Evolutionary conservation across 2,797 vertebrate genomes (phyloP).

Genomic region (Valencia hispanica): DNA sequence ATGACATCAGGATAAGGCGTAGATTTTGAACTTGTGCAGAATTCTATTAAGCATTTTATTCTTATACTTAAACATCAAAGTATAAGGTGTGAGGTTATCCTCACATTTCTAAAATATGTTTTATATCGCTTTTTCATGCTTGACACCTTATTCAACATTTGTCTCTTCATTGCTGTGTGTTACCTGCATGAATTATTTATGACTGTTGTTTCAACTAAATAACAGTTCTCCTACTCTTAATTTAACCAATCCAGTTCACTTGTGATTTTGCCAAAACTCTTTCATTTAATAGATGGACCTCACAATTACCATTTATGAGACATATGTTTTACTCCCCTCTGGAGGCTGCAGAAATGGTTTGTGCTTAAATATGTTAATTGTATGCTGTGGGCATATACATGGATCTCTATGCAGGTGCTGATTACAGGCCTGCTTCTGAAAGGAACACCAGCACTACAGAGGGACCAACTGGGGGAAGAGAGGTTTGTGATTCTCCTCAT

Average conservation of each 20-base stretch:
- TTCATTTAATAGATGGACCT: neutral
- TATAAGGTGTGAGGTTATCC: no score
- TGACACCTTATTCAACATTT: slow-evolving; percentile 1
- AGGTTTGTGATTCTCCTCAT: slow-evolving; percentile 22
- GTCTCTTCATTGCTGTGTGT: neutral
- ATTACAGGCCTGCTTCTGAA: neutral
- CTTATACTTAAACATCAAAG: no score
- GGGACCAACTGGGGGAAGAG: neutral
- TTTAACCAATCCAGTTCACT: neutral
- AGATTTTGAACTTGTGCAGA: neutral
- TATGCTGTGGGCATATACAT: neutral
- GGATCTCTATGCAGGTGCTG: neutral
- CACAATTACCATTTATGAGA: slow-evolving; percentile 5
- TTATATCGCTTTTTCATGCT: neutral
- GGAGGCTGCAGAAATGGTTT: neutral
- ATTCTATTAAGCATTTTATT: no score
- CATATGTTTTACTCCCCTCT: neutral
- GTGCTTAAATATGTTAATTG: slow-evolving; percentile 8
- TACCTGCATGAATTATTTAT: neutral
- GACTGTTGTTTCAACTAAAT: neutral
- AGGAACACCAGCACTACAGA: neutral
- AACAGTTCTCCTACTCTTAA: neutral
- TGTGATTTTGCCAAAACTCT: slow-evolving; percentile 1
- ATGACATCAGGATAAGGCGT: neutral
- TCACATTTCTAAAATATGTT: neutral